A percentile compares a stretch with the other conserved stretches of the same genome.
phyloP scores from a whole-genome alignment of 2,888 invertebrate species.

The Noctua janthe region DNA sequence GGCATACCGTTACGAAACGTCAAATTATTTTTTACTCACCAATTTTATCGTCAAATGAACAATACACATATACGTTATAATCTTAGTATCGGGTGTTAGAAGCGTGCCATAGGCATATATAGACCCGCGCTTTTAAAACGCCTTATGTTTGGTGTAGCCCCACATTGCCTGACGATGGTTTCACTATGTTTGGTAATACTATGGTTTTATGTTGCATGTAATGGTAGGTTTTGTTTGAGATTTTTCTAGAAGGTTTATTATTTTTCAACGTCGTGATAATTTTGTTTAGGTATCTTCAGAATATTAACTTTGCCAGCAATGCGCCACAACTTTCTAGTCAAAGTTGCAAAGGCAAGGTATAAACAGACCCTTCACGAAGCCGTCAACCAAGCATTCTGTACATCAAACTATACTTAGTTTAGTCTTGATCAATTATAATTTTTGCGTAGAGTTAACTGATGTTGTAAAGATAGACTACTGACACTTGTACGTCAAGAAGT shows the following conservation, averaged over 20 bases:
- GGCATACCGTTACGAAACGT: conserved; percentile 31
- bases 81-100: conserved; percentile 40
- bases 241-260: not conserved
- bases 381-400: no score
- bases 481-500: no score
- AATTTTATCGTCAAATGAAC: conserved; percentile 50
- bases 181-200: conserved; percentile 35
- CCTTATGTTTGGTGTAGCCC: not conserved
- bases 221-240: not conserved
- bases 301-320: no score
- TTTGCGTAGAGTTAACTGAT: no score
- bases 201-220: conserved; percentile 57
- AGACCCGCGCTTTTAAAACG: not conserved
- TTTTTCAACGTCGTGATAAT: no score
- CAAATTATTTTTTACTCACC: conserved; percentile 19
- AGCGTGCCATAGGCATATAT: conserved; percentile 18
- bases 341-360: no score
- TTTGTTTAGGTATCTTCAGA: no score
- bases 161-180: not conserved
- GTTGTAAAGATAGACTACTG: no score
- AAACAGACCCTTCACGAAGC: no score
- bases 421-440: no score
- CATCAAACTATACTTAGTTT: no score
- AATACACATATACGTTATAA: conserved; percentile 34
- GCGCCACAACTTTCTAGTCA: no score